phyloP scores from a whole-genome alignment of 1,140 invertebrate genomes.

The Wiebesia pumilae region DNA sequence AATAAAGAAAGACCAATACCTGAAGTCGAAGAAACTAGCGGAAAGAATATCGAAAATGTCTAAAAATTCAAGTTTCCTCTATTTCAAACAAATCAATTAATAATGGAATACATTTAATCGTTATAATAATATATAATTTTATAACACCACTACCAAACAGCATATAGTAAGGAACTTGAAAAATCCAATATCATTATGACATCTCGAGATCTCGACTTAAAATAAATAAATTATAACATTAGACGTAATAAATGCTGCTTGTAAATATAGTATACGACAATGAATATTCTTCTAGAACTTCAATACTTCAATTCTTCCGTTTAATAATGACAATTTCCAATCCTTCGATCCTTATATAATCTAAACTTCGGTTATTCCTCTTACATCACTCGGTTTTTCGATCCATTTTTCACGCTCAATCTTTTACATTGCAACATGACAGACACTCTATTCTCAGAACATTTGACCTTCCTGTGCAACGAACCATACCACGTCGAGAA shows the following conservation, averaged over 20 bases:
- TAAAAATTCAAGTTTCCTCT: too few species aligned
- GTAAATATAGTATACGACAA: not conserved
- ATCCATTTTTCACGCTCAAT: not conserved
- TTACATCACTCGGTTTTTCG: not conserved
- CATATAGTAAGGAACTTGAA: not conserved
- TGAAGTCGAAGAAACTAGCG: too few species aligned
- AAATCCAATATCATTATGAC: not conserved
- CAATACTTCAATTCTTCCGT: not conserved
- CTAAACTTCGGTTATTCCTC: not conserved
- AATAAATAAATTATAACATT: not conserved
- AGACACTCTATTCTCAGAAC: not conserved
- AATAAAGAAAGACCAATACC: too few species aligned
- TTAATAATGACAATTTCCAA: not conserved
- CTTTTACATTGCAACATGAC: not conserved
- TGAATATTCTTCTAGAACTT: not conserved
- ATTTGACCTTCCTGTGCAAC: conserved; percentile 2
- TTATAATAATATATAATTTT: not conserved
- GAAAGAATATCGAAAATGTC: too few species aligned
- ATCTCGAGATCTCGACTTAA: not conserved
- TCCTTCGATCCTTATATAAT: not conserved
- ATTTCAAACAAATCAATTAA: too few species aligned
- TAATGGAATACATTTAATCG: too few species aligned
- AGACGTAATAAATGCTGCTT: not conserved
- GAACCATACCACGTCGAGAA: not conserved
- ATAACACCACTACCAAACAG: not conserved